Percentiles rank a stretch among this genome's conserved stretches.
These are phyloP conservation scores for Ridgeia piscesae DNA, from an alignment of 1,140 invertebrate genomes.

Conservation along the genomic window DNA sequence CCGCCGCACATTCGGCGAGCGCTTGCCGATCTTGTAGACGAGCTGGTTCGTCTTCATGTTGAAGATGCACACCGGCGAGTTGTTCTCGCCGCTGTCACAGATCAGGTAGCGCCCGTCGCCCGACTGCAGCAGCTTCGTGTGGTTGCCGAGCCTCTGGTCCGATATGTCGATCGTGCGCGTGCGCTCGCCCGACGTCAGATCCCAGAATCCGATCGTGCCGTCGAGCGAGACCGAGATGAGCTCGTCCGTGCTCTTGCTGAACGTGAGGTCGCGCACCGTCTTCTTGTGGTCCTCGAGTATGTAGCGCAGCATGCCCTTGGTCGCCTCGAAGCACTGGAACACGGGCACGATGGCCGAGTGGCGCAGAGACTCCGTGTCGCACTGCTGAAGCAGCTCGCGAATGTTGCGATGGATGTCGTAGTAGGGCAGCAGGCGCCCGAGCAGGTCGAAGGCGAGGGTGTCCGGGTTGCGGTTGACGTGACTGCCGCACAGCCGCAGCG, in stretches of 20 bases:
- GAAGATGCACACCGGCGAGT: conserved; percentile 26
- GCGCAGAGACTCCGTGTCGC: conserved; percentile 25
- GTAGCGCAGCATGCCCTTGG: conserved; percentile 24
- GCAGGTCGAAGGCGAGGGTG: conserved; percentile 93
- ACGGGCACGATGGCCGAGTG: conserved; percentile 29
- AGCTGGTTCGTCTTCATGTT: conserved; percentile 27
- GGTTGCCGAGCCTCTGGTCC: conserved; percentile 17
- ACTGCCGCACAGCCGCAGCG: conserved; percentile 69
- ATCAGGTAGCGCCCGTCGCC: conserved; percentile 29
- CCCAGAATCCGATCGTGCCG: conserved; percentile 28
- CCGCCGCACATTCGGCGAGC: not conserved
- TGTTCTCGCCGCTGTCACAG: conserved; percentile 22
- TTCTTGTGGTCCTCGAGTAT: conserved; percentile 28
- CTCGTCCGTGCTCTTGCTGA: conserved; percentile 28
- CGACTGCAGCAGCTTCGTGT: conserved; percentile 29
- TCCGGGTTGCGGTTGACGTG: conserved; percentile 85
- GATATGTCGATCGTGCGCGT: conserved; percentile 29
- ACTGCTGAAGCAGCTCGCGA: conserved; percentile 67
- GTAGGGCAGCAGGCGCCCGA: conserved; percentile 83
- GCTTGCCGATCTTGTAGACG: conserved; percentile 22
- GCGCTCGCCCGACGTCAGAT: conserved; percentile 26
- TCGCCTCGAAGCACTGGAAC: conserved; percentile 31
- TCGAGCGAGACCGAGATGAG: conserved; percentile 31
- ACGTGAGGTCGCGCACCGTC: conserved; percentile 24
- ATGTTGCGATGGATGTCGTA: conserved; percentile 69